These are phyloP conservation scores for Cremastobaeus sp. DNA, from an alignment of 2,888 invertebrate species.

Conservation along the genomic window DNA sequence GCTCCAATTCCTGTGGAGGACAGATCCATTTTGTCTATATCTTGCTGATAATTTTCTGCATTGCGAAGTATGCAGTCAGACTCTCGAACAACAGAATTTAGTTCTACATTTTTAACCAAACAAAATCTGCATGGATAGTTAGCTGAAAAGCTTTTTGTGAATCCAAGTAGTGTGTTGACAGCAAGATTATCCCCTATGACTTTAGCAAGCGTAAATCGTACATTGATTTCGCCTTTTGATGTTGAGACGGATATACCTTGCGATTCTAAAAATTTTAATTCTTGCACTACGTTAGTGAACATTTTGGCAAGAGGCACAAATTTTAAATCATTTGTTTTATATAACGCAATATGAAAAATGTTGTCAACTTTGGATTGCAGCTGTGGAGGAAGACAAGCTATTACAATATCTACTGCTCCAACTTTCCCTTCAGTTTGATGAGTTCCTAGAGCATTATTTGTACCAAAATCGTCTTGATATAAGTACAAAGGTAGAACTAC, in stretches of 20 bases:
- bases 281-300: slow-evolving; percentile 28
- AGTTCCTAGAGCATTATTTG: slow-evolving; percentile 51
- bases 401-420: slow-evolving; percentile 30
- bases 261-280: slow-evolving; percentile 32
- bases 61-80: slow-evolving; percentile 1
- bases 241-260: slow-evolving; percentile 28
- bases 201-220: slow-evolving; percentile 33
- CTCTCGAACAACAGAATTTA: slow-evolving; percentile 1
- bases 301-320: slow-evolving; percentile 7
- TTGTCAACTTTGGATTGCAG: slow-evolving; percentile 44
- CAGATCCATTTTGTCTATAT: background rate
- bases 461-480: slow-evolving; percentile 27
- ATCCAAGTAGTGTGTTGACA: slow-evolving; percentile 40
- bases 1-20: slow-evolving; percentile 1
- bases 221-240: slow-evolving; percentile 8
- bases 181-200: slow-evolving; percentile 55
- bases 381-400: slow-evolving; percentile 45
- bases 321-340: slow-evolving; percentile 41
- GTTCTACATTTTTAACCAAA: background rate
- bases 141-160: slow-evolving; percentile 35
- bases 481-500: slow-evolving; percentile 42
- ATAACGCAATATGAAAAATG: slow-evolving; percentile 36
- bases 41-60: slow-evolving; percentile 1
- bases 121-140: slow-evolving; percentile 43
- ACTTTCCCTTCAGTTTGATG: slow-evolving; percentile 37